Conservation (phyloP, 2,888 invertebrate genomes). For the Cantharis rufa region DNA sequence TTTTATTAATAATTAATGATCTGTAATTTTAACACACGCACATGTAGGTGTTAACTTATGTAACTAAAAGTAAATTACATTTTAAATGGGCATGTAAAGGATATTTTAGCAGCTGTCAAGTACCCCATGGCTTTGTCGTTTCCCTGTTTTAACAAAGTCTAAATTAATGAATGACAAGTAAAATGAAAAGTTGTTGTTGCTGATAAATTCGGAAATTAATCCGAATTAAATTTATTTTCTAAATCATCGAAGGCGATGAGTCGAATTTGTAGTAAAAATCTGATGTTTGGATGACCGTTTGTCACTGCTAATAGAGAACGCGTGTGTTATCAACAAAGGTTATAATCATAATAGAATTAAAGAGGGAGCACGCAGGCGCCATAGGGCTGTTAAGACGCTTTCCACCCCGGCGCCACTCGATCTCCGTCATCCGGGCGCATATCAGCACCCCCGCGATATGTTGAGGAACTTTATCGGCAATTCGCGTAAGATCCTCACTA, state of each 20-base stretch:
- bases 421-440: constrained; percentile 40
- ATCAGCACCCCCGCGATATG: constrained; percentile 37
- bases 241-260: neutral
- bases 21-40: neutral
- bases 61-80: neutral
- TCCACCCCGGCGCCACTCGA: constrained; percentile 49
- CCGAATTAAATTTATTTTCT: neutral
- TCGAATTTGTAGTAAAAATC: neutral
- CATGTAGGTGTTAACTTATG: neutral
- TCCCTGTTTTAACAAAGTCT: neutral
- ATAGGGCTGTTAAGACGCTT: constrained; percentile 41
- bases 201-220: neutral
- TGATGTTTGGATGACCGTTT: constrained; percentile 15
- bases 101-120: constrained; percentile 4
- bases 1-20: neutral
- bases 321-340: constrained; percentile 47
- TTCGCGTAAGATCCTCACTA: constrained; percentile 41
- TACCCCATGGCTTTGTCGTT: constrained; percentile 1
- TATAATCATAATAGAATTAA: constrained; percentile 50
- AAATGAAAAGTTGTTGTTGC: neutral
- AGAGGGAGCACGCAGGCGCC: constrained; percentile 48
- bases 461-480: constrained; percentile 38
- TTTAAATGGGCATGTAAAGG: constrained; percentile 3
- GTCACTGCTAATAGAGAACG: constrained; percentile 29
- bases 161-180: constrained; percentile 1